A percentile compares a stretch with the other conserved stretches of the same genome.
Conservation (phyloP, 92 coral and sea anemone genomes). For the Epizoanthus illoricatus region DNA sequence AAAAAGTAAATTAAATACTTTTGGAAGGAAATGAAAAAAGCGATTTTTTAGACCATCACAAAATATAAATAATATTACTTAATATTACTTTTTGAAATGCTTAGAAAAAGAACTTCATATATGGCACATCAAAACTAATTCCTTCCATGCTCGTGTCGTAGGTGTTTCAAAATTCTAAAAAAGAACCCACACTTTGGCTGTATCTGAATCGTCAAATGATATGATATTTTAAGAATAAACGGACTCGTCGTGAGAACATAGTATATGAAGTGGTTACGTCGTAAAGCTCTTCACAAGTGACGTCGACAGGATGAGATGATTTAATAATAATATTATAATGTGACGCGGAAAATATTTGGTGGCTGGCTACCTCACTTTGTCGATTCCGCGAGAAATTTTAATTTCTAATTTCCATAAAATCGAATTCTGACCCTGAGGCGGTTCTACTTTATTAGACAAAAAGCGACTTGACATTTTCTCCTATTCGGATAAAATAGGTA, state of each 20-base stretch:
- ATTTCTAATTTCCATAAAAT: not conserved
- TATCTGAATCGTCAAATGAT: too few relatives aligned
- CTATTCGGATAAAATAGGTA: not conserved
- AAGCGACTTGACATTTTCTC: slow-evolving; percentile 1
- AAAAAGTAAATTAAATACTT: too few relatives aligned
- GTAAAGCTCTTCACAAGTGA: not conserved
- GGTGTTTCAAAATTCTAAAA: too few relatives aligned
- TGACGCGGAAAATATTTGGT: not conserved
- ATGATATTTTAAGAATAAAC: not conserved
- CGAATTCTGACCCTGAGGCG: slow-evolving; percentile 1
- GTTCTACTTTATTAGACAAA: not conserved
- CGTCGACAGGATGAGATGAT: not conserved
- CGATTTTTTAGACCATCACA: too few relatives aligned
- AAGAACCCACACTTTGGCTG: too few relatives aligned
- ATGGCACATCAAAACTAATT: too few relatives aligned
- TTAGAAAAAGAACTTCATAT: too few relatives aligned
- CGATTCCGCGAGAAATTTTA: not conserved
- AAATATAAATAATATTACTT: too few relatives aligned
- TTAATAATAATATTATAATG: not conserved
- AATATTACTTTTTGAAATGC: too few relatives aligned
- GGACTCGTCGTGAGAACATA: not conserved
- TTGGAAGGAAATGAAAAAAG: too few relatives aligned
- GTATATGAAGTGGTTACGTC: not conserved
- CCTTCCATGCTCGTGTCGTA: too few relatives aligned
- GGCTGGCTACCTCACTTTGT: not conserved